Base-by-base conservation (phyloP, 2,797 vertebrate genomes). In the Clarias platycephalus region DNA sequence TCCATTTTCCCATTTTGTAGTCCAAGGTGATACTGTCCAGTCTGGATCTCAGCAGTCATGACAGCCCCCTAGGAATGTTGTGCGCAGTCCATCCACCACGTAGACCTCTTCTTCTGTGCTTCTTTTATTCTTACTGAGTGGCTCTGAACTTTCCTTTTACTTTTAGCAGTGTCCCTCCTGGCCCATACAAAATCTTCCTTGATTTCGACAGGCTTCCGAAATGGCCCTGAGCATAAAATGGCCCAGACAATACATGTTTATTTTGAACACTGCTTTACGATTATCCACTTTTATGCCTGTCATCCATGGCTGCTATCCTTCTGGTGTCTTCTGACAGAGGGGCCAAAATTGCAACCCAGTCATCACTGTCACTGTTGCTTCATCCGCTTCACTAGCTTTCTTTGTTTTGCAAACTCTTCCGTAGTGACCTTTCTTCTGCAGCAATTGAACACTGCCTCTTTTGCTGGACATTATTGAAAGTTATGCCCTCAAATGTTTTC, bases 361-460 rank as follows among this genome's bases (percentile, higher is more conserved):
- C 58, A 26, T 80, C 64, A 5, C 49, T 5, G 53, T 67, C 28
- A 83, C 18, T 76, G 68, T 49, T 3, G 86, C 86, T 34, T 80
- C 5, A 9, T 83, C 49, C 31, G 40, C 26, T 22, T 74, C 49
- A 20, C 2, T 3, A 1, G n/a, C 3, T 15, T 70, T 83, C 64
- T 75, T 85, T 4, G 68, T 18, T 55, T 18, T 58, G 28, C 84
- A 67, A 1, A 82, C 83, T 57, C 70, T 75, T 8, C 63, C 60
- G 40, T 76, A 84, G 18, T 81, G 82, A 70, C 78, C 70, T 10
- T 68, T 75, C 37, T 68, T 26, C 15, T 81, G 28, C 67, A 86
- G 12, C 12, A 12, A 49, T 12, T 49, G 44, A 49, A 49, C 44
- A 12, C 44, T 49, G 44, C 44, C 44, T 12, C 44, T 49, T 49